These are phyloP conservation scores for Chaetodon trifasciatus DNA, from an alignment of 2,797 vertebrate species.

Conservation along the genomic window DNA sequence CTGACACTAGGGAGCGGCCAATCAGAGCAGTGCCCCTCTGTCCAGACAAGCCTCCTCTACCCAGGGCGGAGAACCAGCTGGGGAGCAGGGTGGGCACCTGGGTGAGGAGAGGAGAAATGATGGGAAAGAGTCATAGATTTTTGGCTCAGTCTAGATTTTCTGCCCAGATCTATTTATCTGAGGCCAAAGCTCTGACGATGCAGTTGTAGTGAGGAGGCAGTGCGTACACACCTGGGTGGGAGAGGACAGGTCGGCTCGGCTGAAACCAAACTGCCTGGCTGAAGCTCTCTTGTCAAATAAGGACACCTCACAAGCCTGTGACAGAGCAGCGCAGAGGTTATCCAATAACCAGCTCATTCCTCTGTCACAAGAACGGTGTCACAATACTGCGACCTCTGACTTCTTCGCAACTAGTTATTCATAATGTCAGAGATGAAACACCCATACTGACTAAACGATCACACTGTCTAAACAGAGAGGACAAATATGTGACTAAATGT, in stretches of 20 bases:
- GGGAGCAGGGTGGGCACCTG: constrained; percentile 84
- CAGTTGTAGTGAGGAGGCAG: not conserved
- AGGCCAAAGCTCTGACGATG: not conserved
- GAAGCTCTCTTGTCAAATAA: constrained; percentile 82
- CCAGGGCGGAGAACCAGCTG: constrained; percentile 80
- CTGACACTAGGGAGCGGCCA: constrained; percentile 71
- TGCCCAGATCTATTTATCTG: not conserved
- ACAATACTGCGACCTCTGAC: not conserved
- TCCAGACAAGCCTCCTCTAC: constrained; percentile 71
- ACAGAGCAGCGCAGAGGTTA: constrained; percentile 26
- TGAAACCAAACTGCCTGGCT: constrained; percentile 77
- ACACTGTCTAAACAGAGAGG: not conserved
- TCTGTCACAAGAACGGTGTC: not conserved
- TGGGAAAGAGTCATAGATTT: not conserved
- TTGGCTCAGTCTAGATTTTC: no score
- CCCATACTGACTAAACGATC: no score
- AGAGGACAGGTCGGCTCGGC: constrained; percentile 83
- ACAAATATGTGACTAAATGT: not conserved
- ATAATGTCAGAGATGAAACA: not conserved
- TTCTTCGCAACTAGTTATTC: not conserved
- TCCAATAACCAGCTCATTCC: not conserved
- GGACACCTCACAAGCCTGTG: constrained; percentile 78
- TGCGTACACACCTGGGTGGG: constrained; percentile 79
- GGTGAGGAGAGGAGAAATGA: not conserved
- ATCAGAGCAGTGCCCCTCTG: constrained; percentile 73